Evolutionary conservation across 2,113 vertebrate species (phyloP), one percentile per base, ranked within the genome.

Genomic region (Phalacrocorax pelagicus): DNA sequence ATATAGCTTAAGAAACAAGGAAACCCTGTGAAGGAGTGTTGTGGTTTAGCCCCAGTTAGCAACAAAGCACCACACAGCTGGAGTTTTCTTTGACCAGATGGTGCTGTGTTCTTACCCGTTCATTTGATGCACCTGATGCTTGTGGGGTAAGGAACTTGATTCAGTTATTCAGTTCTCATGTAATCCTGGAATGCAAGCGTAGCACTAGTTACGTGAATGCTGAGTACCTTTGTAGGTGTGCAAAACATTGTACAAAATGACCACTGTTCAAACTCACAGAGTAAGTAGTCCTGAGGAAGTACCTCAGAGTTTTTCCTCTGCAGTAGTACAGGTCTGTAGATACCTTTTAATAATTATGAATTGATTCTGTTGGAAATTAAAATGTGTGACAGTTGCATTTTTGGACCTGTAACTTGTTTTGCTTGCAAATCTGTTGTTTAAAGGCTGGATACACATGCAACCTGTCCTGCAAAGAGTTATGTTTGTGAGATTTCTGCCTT

Each of bases 171-270:
- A 88, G 69, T 79, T 84, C 57, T 94, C 92, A 85, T 11, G 49
- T 94, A 94, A 86, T 72, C 62, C 29, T 89, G 77, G 65, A 94
- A 91, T 91, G 83, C 44, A 79, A 86, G 66, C 72, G 40, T 47
- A 34, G 55, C 77, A 29, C 55, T 55, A 69, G 73, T 91, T 81
- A 81, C 2, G 3, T 88, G 84, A 89, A 54, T 42, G 79, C 46
- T 62, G 58, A 90, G 63, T 88, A 62, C 29, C 4, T 88, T 94
- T 6, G 4, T 81, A 88, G 85, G 47, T 93, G 71, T 95, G 47
- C 63, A 93, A 82, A 96, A 75, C 34, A 12, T 27, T 20, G 58
- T 11, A 16, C 42, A 42, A 36, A 71, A 69, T 30, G 38, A n/a
- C 58, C 0, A 0, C n/a, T 81, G 29, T 91, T 91, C 54, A 67